Evolutionary conservation across 2,113 vertebrate genomes (phyloP).

Genomic region (Peromyscus californicus): DNA sequence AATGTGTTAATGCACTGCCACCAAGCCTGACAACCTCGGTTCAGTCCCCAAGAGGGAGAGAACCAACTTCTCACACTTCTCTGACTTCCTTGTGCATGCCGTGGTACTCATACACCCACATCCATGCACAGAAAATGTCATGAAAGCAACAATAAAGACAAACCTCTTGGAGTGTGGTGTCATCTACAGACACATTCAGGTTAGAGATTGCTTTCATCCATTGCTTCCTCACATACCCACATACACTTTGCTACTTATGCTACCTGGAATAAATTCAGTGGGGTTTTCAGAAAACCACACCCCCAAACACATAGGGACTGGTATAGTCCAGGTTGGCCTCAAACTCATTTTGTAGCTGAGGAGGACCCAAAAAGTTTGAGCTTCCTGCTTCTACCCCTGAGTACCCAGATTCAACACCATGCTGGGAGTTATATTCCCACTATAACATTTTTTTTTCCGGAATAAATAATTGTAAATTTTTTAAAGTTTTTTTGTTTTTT

Average conservation of each 20-base stretch:
- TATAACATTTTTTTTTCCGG: neutral
- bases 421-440: too few relatives aligned
- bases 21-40: neutral
- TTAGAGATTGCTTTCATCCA: neutral
- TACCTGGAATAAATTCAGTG: neutral
- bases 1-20: neutral
- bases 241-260: neutral
- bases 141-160: neutral
- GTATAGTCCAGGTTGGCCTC: neutral
- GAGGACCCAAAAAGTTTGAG: neutral
- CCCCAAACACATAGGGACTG: neutral
- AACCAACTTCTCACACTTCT: neutral
- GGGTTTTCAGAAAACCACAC: neutral
- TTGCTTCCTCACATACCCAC: neutral
- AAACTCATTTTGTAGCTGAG: neutral
- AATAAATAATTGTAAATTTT: neutral
- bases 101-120: neutral
- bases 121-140: too few relatives aligned
- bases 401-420: neutral
- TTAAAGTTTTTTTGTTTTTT: too few relatives aligned
- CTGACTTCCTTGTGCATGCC: neutral
- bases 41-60: neutral
- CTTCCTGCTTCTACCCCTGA: neutral
- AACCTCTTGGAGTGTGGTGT: neutral
- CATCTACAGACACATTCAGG: neutral